Percentiles rank a stretch among this genome's conserved stretches.
These are phyloP conservation scores for Drosophila subpulchrella DNA, from an alignment of 1,140 invertebrate species.

Conservation along the genomic window DNA sequence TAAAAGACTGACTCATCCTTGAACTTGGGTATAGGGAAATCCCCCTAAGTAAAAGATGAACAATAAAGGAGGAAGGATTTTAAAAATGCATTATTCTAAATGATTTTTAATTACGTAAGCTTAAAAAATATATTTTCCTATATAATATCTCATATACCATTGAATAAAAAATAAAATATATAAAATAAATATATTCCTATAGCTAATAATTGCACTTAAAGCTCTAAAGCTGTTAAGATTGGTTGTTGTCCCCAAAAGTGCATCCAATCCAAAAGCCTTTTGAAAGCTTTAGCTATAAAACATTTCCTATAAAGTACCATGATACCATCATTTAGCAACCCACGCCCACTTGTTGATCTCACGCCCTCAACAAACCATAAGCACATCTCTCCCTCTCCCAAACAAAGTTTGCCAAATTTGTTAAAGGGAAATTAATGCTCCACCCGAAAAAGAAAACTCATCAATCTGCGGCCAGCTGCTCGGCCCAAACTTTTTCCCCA, in stretches of 20 bases:
- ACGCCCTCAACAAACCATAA: background rate
- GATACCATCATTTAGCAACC: background rate
- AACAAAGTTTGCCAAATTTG: slow-evolving; percentile 27
- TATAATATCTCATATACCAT: too few relatives aligned
- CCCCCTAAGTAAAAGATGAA: background rate
- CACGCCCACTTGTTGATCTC: slow-evolving; percentile 26
- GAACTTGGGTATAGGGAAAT: background rate
- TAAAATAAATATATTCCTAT: background rate
- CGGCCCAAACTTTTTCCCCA: slow-evolving; percentile 25
- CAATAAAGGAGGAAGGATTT: background rate
- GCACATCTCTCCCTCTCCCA: background rate
- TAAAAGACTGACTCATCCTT: background rate
- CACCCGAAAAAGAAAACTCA: slow-evolving; percentile 43
- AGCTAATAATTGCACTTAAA: background rate
- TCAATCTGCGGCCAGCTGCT: slow-evolving; percentile 52
- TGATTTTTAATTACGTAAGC: too few relatives aligned
- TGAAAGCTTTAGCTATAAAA: background rate
- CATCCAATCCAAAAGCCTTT: background rate
- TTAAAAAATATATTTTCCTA: too few relatives aligned
- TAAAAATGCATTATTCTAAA: too few relatives aligned
- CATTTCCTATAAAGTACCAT: slow-evolving; percentile 12
- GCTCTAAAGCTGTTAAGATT: background rate
- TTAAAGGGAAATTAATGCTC: slow-evolving; percentile 43
- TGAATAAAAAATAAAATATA: background rate
- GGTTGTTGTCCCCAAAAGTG: slow-evolving; percentile 5